Base-by-base conservation (phyloP, 2,113 vertebrate species). In the Polypterus senegalus region DNA sequence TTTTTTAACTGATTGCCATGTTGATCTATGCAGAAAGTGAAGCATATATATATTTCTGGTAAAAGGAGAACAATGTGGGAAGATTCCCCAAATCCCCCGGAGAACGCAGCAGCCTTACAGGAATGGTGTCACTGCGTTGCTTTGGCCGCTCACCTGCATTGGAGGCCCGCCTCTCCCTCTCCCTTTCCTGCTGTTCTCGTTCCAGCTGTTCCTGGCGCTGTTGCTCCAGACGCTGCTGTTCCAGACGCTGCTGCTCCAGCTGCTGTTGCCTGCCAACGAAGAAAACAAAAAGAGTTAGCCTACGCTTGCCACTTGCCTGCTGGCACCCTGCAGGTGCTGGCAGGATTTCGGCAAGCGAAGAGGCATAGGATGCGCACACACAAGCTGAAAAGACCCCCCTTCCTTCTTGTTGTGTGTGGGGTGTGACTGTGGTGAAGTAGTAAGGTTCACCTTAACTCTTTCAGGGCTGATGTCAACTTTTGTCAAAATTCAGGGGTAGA, bases 231-330 rank as follows among this genome's bases (percentile, higher is more conserved):
- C 27, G 27, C n/a, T 61, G 72, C 69, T 83, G 83, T 65, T 82
- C 81, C 65, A 27, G 27, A 5, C 3, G 27, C 27, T 83, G 83
- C 66, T 82, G 82, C 65, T 86, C 84, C 72, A 83, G 27, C 56
- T 43, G 27, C 43, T 44, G 56, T 9, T 58, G 56, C 56, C 56
- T 58, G 56, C 3, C 27, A 27, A 27, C 27, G 27, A 45, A 45
- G 27, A 58, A 9, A 58, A 43, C 7, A 10, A 52, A 10, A 4
- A 1, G 51, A 52, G 51, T 3, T 10, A 52, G 9, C 5, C 9
- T 11, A 10, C 3, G 43, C 54, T 27, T 10, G 10, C 3, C 54
- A 10, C 5, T 27, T 55, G 10, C 3, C 5, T 9, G 9, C 54
- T 11, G 54, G 1, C 70, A 55, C 5, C 67, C 77, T 70, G 66